phyloP scores from a whole-genome alignment of 1,140 invertebrate genomes.

The Eubasilissa regina region DNA sequence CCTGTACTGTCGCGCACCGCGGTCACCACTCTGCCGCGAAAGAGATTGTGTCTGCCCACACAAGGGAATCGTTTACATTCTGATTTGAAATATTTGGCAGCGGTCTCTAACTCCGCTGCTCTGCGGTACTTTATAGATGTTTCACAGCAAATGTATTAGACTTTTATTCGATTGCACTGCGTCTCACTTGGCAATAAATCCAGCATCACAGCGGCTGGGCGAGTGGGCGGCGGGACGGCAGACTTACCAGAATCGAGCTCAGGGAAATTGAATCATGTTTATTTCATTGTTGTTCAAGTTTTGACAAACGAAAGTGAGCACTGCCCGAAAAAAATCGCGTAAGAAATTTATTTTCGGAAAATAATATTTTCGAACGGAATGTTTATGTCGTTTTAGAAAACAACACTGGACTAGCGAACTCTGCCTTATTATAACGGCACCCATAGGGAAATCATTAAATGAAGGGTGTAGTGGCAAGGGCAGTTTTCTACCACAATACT shows the following conservation, averaged over 20 bases:
- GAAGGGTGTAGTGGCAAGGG: no score
- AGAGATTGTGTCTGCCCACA: no score
- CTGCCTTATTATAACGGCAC: no score
- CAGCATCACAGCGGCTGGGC: not conserved
- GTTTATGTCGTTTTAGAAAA: no score
- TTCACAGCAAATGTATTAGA: constrained; percentile 27
- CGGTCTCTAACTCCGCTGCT: not conserved
- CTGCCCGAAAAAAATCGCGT: not conserved
- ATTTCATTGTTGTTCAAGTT: constrained; percentile 15
- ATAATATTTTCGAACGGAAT: no score
- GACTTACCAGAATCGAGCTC: not conserved
- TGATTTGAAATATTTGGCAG: constrained; percentile 31
- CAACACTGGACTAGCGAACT: no score
- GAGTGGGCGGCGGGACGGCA: not conserved
- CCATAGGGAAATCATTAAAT: no score
- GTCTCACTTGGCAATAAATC: constrained; percentile 11
- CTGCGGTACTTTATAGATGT: constrained; percentile 28
- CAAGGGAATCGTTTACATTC: no score
- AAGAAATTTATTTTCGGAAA: not conserved
- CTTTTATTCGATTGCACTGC: constrained; percentile 36
- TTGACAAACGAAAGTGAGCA: constrained; percentile 29
- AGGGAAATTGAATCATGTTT: constrained; percentile 9
- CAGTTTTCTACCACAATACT: no score
- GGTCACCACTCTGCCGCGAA: no score
- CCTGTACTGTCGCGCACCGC: no score